Base-by-base conservation (phyloP, 2,113 vertebrate genomes). In the Oncorhynchus masou region DNA sequence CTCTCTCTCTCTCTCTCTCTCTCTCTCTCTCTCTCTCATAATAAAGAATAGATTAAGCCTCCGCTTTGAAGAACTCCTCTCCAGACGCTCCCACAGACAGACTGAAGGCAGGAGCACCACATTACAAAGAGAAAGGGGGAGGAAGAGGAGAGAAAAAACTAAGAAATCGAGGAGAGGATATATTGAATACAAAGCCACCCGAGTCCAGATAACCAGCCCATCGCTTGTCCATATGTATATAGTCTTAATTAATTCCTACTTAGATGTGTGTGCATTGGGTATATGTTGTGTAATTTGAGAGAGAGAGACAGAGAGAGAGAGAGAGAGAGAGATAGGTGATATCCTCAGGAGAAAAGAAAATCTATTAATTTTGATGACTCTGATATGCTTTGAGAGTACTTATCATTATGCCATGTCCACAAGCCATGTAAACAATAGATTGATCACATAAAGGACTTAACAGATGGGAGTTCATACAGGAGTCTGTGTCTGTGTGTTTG, bases 31-130 rank as follows among this genome's bases (percentile, higher is more conserved):
- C 20, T 60, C 5, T 82, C 84, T 81, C 75, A 83, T 84, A 88
- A 86, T 88, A 85, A 88, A 86, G 85, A 85, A 87, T 79, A 87
- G 76, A 87, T 87, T 85, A 83, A 75, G 67, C 74, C 80, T 74
- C 74, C 81, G 82, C 87, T 79, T 81, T 84, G 83, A 86, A 81
- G 82, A 88, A 79, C 70, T 81, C 70, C 73, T 80, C 74, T 76
- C 71, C 25, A 29, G 75, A 82, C 65, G 73, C 75, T 67, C 75
- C 72, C 73, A 67, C 19, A 66, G 64, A 66, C 64, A 12, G 25
- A 27, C 64, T 29, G 16, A n/a, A 9, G 22, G 25, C 24, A 22
- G 60, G 20, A 64, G 60, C 22, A 57, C 51, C 59, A 60, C 6
- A 51, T 51, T 15, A 34, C 62, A 72, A 39, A 13, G 49, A 73